These are phyloP conservation scores for Hirtodrosophila confusa DNA, from an alignment of 2,888 invertebrate genomes.

Conservation along the genomic window DNA sequence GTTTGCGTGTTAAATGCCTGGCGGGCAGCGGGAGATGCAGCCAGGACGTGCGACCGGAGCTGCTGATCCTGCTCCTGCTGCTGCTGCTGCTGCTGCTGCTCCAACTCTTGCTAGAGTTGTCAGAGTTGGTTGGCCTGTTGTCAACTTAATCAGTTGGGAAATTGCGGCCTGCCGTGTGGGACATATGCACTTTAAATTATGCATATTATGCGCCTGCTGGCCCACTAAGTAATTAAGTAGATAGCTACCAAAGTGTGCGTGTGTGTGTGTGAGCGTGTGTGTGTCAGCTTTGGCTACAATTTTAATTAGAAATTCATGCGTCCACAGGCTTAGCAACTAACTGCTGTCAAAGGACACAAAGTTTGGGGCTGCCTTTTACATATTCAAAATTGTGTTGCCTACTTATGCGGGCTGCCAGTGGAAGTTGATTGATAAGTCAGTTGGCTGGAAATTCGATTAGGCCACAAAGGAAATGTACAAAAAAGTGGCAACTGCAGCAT, in stretches of 20 bases:
- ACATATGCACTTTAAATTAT: constrained; percentile 76
- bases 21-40: constrained; percentile 16
- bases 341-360: constrained; percentile 19
- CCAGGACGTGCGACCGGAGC: constrained; percentile 3
- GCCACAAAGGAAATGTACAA: constrained; percentile 13
- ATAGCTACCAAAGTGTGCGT: constrained; percentile 47
- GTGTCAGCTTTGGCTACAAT: constrained; percentile 16
- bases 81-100: background rate
- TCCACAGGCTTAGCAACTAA: constrained; percentile 12
- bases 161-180: constrained; percentile 31
- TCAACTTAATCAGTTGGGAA: constrained; percentile 73
- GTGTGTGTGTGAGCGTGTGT: constrained; percentile 7
- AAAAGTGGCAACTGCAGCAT: constrained; percentile 25
- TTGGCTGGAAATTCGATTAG: constrained; percentile 32
- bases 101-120: too few relatives aligned
- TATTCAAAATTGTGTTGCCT: constrained; percentile 25
- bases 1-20: constrained; percentile 76
- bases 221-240: constrained; percentile 76
- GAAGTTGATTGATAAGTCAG: constrained; percentile 68
- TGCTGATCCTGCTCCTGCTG: background rate
- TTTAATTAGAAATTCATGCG: constrained; percentile 71
- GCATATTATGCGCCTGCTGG: constrained; percentile 53
- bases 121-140: constrained; percentile 46
- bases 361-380: constrained; percentile 24
- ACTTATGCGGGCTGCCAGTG: constrained; percentile 19